A percentile compares a stretch with the other conserved stretches of the same genome.
Conservation (phyloP, 2,113 vertebrate species). For the Oophaga pumilio region DNA sequence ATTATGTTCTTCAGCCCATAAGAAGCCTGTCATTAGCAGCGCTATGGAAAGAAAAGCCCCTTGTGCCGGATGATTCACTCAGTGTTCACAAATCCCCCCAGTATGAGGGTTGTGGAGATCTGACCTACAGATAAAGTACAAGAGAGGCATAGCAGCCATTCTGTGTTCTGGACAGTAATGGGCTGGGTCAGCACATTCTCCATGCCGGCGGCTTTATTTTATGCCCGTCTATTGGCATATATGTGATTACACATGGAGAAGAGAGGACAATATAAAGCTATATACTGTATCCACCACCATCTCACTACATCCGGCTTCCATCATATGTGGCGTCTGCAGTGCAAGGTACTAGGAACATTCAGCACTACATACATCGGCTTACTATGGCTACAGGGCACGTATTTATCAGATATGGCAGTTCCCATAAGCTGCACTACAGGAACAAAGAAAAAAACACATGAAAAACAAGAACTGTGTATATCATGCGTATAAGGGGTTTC, state of each 20-base stretch:
- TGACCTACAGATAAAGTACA: background rate
- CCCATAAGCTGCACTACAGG: no score
- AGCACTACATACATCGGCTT: background rate
- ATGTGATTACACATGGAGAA: no score
- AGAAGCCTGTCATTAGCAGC: background rate
- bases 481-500: no score
- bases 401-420: background rate
- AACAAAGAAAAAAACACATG: background rate
- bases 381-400: background rate
- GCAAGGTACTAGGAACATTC: background rate
- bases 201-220: no score
- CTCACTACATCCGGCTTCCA: no score
- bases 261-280: no score
- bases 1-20: background rate
- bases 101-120: background rate
- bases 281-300: no score
- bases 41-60: background rate
- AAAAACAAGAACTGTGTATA: background rate
- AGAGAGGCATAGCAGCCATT: no score
- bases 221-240: no score
- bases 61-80: background rate
- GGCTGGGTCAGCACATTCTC: no score
- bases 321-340: no score
- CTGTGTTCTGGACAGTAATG: background rate
- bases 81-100: background rate